These are phyloP conservation scores for Acrobasis suavella DNA, from an alignment of 2,888 invertebrate species.

Conservation along the genomic window DNA sequence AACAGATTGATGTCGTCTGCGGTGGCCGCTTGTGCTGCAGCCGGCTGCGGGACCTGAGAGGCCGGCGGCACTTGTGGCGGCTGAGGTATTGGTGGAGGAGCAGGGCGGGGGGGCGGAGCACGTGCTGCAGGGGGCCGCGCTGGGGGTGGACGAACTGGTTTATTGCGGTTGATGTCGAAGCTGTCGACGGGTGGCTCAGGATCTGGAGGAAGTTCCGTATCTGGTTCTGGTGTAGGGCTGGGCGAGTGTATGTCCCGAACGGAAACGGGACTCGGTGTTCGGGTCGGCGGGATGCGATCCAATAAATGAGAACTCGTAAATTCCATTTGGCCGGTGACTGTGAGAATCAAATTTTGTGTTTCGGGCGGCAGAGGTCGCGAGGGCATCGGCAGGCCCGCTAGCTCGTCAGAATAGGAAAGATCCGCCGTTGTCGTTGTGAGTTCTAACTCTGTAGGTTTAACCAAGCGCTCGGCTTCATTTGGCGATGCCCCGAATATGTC, in stretches of 20 bases:
- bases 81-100: slow-evolving; percentile 76
- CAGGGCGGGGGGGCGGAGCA: slow-evolving; percentile 64
- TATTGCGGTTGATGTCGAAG: slow-evolving; percentile 71
- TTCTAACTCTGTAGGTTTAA: slow-evolving; percentile 70
- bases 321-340: slow-evolving; percentile 94
- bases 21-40: slow-evolving; percentile 43
- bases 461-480: slow-evolving; percentile 44
- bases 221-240: slow-evolving; percentile 89
- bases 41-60: slow-evolving; percentile 49
- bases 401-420: slow-evolving; percentile 44
- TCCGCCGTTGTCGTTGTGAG: slow-evolving; percentile 58
- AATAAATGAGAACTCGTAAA: slow-evolving; percentile 92
- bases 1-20: slow-evolving; percentile 80
- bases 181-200: slow-evolving; percentile 46
- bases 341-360: slow-evolving; percentile 92
- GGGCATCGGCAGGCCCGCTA: slow-evolving; percentile 61
- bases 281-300: slow-evolving; percentile 91
- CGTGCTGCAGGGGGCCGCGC: slow-evolving; percentile 53
- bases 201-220: slow-evolving; percentile 51
- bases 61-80: slow-evolving; percentile 73
- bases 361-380: slow-evolving; percentile 87
- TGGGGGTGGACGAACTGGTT: slow-evolving; percentile 58
- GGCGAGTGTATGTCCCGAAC: slow-evolving; percentile 92
- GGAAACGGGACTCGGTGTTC: slow-evolving; percentile 93
- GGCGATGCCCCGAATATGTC: slow-evolving; percentile 47